phyloP scores from a whole-genome alignment of 1,140 invertebrate genomes.

The Euura lappo region DNA sequence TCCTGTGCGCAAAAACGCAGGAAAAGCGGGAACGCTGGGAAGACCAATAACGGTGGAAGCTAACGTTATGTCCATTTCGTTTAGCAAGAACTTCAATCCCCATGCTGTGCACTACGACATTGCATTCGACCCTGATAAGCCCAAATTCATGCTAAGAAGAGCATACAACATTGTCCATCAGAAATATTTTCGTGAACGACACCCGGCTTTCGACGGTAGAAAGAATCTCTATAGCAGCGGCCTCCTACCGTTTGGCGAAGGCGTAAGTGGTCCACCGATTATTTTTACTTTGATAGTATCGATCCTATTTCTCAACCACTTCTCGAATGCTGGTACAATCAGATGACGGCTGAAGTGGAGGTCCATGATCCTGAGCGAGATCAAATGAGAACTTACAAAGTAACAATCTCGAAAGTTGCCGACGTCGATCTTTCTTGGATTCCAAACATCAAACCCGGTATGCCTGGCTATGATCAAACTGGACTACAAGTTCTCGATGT shows the following conservation, averaged over 20 bases:
- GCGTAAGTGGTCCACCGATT: constrained; percentile 24
- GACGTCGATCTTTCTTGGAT: constrained; percentile 63
- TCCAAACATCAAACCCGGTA: constrained; percentile 55
- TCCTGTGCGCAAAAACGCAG: constrained; percentile 29
- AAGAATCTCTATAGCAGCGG: constrained; percentile 67
- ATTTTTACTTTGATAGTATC: no score
- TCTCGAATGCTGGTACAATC: neutral
- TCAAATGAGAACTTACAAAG: constrained; percentile 59
- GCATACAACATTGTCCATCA: constrained; percentile 45
- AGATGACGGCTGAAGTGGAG: constrained; percentile 22
- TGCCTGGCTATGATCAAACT: constrained; percentile 61
- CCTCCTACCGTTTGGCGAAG: constrained; percentile 36
- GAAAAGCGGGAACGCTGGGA: constrained; percentile 54
- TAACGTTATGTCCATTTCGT: constrained; percentile 64
- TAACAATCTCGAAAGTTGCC: constrained; percentile 66
- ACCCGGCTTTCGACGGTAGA: constrained; percentile 76
- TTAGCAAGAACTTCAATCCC: constrained; percentile 51
- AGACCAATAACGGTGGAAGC: constrained; percentile 55
- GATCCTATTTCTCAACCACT: no score
- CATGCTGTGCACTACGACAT: constrained; percentile 64
- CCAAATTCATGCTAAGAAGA: constrained; percentile 56
- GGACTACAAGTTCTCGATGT: constrained; percentile 82
- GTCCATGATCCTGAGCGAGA: constrained; percentile 52
- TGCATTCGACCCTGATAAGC: constrained; percentile 57
- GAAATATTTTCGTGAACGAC: constrained; percentile 38